These are phyloP conservation scores for Sinocyclocheilus anophthalmus DNA, from an alignment of 2,113 vertebrate genomes.

Conservation along the genomic window DNA sequence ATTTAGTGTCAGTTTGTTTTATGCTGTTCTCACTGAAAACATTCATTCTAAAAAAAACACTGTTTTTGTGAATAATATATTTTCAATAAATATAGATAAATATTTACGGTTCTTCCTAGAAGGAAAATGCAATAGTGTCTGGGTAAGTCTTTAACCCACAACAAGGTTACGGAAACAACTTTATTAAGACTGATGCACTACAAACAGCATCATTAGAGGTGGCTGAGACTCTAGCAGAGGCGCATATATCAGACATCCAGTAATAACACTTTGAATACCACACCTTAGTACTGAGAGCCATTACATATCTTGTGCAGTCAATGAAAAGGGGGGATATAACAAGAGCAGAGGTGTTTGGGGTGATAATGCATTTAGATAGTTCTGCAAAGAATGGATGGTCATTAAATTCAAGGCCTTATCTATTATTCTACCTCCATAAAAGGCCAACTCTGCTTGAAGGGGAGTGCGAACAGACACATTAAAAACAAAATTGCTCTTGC, in stretches of 20 bases:
- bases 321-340: constrained; percentile 4
- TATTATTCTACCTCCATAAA: not conserved
- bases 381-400: not conserved
- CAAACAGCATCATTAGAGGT: constrained; percentile 34
- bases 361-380: not conserved
- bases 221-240: not conserved
- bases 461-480: not conserved
- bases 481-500: constrained; percentile 13
- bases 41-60: no score
- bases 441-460: not conserved
- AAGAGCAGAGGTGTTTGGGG: constrained; percentile 18
- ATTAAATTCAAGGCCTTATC: not conserved
- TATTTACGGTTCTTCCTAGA: not conserved
- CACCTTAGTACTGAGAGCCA: not conserved
- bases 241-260: not conserved
- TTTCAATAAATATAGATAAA: no score
- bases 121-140: not conserved
- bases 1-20: no score
- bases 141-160: not conserved
- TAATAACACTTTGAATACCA: not conserved
- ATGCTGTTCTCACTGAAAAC: no score
- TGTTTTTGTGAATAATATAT: no score
- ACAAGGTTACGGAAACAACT: not conserved
- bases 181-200: constrained; percentile 6
- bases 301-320: not conserved